Evolutionary conservation across 1,140 invertebrate genomes (phyloP), one percentile per base, ranked within the genome.

Genomic region (Steinernema khuongi): DNA sequence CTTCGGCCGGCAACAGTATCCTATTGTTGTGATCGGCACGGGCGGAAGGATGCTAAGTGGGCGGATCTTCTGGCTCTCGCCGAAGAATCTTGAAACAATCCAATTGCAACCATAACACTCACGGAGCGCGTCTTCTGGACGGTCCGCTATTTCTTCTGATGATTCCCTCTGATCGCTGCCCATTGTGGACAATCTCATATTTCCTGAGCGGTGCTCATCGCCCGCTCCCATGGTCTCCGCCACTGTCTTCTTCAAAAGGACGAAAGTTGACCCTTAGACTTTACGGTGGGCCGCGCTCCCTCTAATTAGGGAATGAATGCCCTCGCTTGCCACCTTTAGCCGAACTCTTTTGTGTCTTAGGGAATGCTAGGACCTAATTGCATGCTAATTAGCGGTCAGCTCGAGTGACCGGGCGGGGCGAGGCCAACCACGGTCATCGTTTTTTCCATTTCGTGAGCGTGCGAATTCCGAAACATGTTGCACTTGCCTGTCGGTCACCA

Each of bases 301-400:
- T 60, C 50, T 60, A 60, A 60, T 60, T 60, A 60, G 14, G 50
- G 50, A 41, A n/a, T n/a, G n/a, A n/a, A 7, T 60, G 50, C 50
- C 50, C 50, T 60, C 50, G 50, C 11, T 60, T 60, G 14, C 50
- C 50, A 60, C 14, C 14, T 60, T 60, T 60, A 60, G 50, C 50
- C 50, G 50, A 11, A 60, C 50, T 60, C 50, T 60, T 60, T 60
- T 60, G 50, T 60, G 50, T 60, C 50, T 60, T 60, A 60, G 50
- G 50, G 50, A 60, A 60, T 60, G 50, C 50, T 41, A 60, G 50
- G 50, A 11, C 50, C 50, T 60, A 60, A 60, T 60, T 60, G 50
- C 50, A 60, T 22, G 19, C 50, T 60, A 60, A 60, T 60, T 60
- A 60, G 50, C 26, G 50, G 50, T 60, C 50, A 26, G 14, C 19